Percentiles rank a stretch among this genome's conserved stretches.
Conservation (phyloP, 2,797 vertebrate species). For the Valencia hispanica region DNA sequence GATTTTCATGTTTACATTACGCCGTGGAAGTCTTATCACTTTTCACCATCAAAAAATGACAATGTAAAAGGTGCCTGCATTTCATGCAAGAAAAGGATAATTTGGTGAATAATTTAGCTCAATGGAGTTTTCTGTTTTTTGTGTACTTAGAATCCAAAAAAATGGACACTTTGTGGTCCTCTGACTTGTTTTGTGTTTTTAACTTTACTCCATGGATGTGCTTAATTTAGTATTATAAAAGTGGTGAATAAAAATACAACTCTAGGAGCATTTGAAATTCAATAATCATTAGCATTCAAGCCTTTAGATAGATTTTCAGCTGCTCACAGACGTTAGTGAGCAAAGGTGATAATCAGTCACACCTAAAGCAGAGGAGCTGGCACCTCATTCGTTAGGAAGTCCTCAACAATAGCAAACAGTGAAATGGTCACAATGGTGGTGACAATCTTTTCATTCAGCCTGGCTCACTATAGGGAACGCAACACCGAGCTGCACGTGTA, state of each 20-base stretch:
- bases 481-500: slow-evolving; percentile 64
- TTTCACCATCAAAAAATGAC: background rate
- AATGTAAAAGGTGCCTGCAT: background rate
- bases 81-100: background rate
- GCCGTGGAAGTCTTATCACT: background rate
- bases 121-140: background rate
- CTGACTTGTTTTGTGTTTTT: too few species aligned
- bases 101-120: background rate
- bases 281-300: background rate
- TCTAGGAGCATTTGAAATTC: background rate
- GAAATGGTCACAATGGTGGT: slow-evolving; percentile 36
- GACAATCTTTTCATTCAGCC: slow-evolving; percentile 55
- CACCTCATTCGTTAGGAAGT: slow-evolving; percentile 30
- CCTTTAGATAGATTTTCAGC: background rate
- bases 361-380: slow-evolving; percentile 40
- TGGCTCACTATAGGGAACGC: slow-evolving; percentile 52
- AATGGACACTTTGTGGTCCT: too few species aligned
- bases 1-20: background rate
- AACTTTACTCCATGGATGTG: too few species aligned
- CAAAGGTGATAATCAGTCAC: slow-evolving; percentile 39
- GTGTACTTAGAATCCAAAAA: too few species aligned
- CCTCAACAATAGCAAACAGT: slow-evolving; percentile 22
- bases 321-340: slow-evolving; percentile 4
- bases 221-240: too few species aligned
- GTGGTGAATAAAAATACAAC: background rate